Percentiles rank a stretch among this genome's conserved stretches.
Evolutionary conservation across 2,797 vertebrate species (phyloP).

Genomic region (Leuciscus waleckii): DNA sequence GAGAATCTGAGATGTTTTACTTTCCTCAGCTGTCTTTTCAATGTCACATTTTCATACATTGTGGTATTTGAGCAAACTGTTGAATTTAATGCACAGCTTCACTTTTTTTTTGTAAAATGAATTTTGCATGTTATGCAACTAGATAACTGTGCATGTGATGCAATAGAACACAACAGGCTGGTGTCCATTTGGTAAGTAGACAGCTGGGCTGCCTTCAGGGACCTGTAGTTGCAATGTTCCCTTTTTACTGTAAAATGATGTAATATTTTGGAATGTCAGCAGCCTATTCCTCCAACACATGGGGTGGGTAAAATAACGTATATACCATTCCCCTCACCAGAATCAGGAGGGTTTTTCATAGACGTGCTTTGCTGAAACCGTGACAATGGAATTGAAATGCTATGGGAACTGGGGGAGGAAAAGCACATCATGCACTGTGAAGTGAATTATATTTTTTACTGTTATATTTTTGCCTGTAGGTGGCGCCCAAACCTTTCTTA

Average conservation of each 20-base stretch:
- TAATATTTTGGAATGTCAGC: conserved; percentile 76
- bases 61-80: conserved; percentile 11
- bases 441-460: background rate
- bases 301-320: background rate
- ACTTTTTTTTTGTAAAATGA: conserved; percentile 62
- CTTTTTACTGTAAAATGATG: conserved; percentile 77
- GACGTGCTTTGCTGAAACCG: background rate
- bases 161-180: conserved; percentile 74
- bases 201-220: conserved; percentile 65
- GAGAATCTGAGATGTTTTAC: background rate
- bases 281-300: conserved; percentile 52
- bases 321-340: background rate
- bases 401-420: background rate
- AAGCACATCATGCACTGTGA: background rate
- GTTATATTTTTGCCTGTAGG: conserved; percentile 18
- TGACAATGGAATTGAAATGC: background rate
- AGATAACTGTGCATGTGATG: conserved; percentile 69
- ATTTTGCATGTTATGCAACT: conserved; percentile 74
- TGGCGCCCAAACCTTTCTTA: conserved; percentile 30
- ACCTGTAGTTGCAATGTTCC: conserved; percentile 70
- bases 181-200: conserved; percentile 67
- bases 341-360: background rate
- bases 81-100: conserved; percentile 30
- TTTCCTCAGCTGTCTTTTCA: background rate
- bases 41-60: conserved; percentile 23